phyloP scores from a whole-genome alignment of 2,797 vertebrate species.

The Meda fulgida region DNA sequence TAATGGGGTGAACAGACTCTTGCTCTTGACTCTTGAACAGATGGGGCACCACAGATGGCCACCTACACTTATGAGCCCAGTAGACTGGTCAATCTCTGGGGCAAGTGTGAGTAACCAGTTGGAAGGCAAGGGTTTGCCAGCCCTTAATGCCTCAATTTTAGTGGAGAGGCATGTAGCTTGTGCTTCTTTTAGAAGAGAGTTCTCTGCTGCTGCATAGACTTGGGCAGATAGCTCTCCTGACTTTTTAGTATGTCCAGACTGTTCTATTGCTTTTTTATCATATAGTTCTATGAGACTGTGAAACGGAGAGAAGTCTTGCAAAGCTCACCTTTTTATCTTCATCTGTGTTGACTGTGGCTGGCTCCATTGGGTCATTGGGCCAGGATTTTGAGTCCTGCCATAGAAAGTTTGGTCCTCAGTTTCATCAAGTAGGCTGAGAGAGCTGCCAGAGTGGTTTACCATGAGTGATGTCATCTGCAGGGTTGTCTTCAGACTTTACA shows the following conservation, averaged over 20 bases:
- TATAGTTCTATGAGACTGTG: neutral
- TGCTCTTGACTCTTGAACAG: too few relatives aligned
- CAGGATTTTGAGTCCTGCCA: neutral
- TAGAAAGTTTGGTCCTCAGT: neutral
- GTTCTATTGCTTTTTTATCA: neutral
- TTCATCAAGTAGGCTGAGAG: neutral
- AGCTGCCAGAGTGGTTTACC: neutral
- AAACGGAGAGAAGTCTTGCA: neutral
- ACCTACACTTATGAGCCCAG: neutral
- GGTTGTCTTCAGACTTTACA: neutral
- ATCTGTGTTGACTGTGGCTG: neutral
- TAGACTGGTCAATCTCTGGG: neutral
- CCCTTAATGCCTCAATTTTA: neutral
- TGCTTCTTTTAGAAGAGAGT: neutral
- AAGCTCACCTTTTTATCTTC: neutral
- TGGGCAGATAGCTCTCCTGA: neutral
- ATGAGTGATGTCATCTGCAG: neutral
- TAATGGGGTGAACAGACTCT: neutral
- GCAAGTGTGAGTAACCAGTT: neutral
- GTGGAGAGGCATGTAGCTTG: neutral
- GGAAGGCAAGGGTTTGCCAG: neutral
- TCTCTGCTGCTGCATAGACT: neutral
- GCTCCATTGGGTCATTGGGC: neutral
- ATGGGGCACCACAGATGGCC: neutral
- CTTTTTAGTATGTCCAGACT: neutral